These are phyloP conservation scores for Chaetodon auriga DNA, from an alignment of 2,113 vertebrate genomes.

Conservation along the genomic window DNA sequence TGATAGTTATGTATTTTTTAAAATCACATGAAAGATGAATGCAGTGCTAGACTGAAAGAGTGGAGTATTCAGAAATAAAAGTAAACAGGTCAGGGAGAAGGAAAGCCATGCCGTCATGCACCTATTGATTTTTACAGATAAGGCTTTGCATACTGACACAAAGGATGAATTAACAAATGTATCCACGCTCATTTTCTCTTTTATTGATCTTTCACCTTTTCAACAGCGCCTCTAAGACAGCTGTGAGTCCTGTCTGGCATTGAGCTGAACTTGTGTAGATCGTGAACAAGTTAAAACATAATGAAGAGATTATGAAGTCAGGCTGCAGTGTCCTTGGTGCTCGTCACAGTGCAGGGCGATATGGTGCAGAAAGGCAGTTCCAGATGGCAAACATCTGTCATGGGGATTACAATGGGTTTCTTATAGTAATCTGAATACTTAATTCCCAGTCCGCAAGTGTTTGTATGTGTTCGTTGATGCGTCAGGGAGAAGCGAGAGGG, in stretches of 20 bases:
- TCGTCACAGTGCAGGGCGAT: slow-evolving; percentile 12
- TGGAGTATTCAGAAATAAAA: not conserved
- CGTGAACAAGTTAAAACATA: slow-evolving; percentile 37
- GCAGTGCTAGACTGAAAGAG: not conserved
- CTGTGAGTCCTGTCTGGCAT: too few relatives aligned
- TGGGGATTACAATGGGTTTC: slow-evolving; percentile 24
- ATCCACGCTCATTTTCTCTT: not conserved
- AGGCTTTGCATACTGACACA: not conserved
- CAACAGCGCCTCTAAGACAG: too few relatives aligned
- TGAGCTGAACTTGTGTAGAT: not conserved
- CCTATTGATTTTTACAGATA: not conserved
- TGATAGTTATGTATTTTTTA: not conserved
- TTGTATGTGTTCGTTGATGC: not conserved
- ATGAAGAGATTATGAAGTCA: slow-evolving; percentile 41
- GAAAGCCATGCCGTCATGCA: not conserved
- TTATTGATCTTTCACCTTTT: not conserved
- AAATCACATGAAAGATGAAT: not conserved
- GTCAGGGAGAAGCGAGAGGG: not conserved
- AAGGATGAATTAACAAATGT: not conserved
- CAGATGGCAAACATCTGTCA: slow-evolving; percentile 70
- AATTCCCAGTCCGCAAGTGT: slow-evolving; percentile 27
- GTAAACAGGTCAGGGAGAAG: not conserved
- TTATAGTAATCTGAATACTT: slow-evolving; percentile 30
- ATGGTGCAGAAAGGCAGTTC: slow-evolving; percentile 30
- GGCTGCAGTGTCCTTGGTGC: slow-evolving; percentile 26